A percentile compares a stretch with the other conserved stretches of the same genome.
These are phyloP conservation scores for Melozone crissalis DNA, from an alignment of 2,113 vertebrate species.

Conservation along the genomic window DNA sequence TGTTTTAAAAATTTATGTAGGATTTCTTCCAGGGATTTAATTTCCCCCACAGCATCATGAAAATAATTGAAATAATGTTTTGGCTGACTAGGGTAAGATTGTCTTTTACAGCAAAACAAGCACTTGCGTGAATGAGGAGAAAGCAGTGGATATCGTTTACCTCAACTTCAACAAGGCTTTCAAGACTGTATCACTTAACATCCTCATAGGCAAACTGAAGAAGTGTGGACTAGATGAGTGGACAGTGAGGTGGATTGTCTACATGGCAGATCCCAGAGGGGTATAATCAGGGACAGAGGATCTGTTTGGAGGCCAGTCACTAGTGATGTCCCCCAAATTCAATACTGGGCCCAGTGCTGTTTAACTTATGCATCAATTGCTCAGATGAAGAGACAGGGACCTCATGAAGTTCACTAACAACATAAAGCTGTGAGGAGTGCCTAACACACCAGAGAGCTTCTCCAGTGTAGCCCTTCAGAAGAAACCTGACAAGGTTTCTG, in stretches of 20 bases:
- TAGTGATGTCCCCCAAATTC: neutral
- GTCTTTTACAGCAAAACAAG: neutral
- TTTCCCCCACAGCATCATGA: rapidly evolving
- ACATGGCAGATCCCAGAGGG: neutral
- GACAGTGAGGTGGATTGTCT: neutral
- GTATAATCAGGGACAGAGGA: neutral
- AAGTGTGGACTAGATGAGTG: neutral
- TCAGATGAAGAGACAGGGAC: neutral
- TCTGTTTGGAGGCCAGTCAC: neutral
- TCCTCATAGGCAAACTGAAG: neutral
- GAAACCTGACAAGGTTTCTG: no score
- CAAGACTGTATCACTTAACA: neutral
- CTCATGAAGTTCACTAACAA: neutral
- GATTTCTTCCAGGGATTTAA: neutral
- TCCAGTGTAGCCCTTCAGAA: neutral
- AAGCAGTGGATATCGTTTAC: neutral
- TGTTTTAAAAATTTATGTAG: neutral
- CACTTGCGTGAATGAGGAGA: neutral
- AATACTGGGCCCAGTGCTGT: neutral
- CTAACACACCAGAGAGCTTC: neutral
- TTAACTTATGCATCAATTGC: neutral
- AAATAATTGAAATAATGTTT: neutral
- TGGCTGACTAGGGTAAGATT: neutral
- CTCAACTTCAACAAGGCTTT: neutral
- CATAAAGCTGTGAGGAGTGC: neutral